Evolutionary conservation across 2,888 invertebrate genomes (phyloP), one percentile per base, ranked within the genome.

Genomic region (Mactromeris polynyma): DNA sequence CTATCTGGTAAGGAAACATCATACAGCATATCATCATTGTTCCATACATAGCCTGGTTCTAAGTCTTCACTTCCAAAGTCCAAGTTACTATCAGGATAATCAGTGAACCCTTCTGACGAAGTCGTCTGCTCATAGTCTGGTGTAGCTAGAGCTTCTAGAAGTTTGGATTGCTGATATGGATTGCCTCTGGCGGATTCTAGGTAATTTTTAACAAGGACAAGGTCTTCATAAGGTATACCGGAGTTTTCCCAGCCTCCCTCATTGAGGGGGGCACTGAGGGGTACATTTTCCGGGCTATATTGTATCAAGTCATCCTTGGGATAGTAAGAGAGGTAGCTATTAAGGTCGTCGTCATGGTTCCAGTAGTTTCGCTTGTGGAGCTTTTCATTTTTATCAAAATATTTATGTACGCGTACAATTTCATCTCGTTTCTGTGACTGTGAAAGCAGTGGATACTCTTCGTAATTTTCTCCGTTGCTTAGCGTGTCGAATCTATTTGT

Each of bases 351-450:
- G 19, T 73, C 36, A 19, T 73, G 46, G 46, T 73, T 81, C 54
- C 78, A 64, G 58, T 78, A 85, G 31, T 81, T 83, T 46, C 90
- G 85, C 64, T 90, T 91, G 38, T 92, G 91, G 19, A 90, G 87
- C 81, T 83, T 89, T 64, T 90, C 90, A 81, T 92, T 92, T 87
- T 94, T 93, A 80, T 94, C 93, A 85, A 93, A 94, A 91, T 94
- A 94, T 88, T 94, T 94, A 86, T 94, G 93, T 11, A 94, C 93
- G 38, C 90, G 86, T 79, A 94, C 90, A 46, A 93, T 91, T 85
- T 94, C 94, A 31, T 93, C 93, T 26, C 93, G 85, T 90, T 94
- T 93, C 69, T 91, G 86, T 17, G 92, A 92, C 36, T 69, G 85
- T 19, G 86, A 73, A 7, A 90, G 38, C 42, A 89, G 42, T 6